Conservation (phyloP, 2,888 invertebrate species). For the Carcina quercana region DNA sequence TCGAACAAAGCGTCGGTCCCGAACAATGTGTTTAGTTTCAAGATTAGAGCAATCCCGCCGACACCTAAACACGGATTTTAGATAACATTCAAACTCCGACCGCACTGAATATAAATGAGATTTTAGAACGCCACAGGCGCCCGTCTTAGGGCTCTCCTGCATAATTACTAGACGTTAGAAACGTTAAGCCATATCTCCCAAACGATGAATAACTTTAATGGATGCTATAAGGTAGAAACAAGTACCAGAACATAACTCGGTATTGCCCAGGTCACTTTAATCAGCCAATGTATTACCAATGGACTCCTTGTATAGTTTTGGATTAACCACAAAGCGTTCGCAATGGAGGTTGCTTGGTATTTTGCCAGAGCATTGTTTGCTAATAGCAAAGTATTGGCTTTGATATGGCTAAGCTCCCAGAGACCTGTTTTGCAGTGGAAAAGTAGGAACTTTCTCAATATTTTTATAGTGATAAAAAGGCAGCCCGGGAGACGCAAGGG, state of each 20-base stretch:
- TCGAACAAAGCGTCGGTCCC: constrained; percentile 61
- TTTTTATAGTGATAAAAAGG: constrained; percentile 6
- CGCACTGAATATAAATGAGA: constrained; percentile 73
- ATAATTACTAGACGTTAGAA: constrained; percentile 61
- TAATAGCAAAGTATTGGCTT: constrained; percentile 4
- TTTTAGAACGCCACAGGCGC: constrained; percentile 54
- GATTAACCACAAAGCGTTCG: constrained; percentile 4
- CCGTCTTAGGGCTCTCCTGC: constrained; percentile 60
- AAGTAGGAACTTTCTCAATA: neutral
- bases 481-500: neutral
- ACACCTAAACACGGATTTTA: constrained; percentile 74
- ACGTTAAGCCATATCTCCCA: constrained; percentile 44
- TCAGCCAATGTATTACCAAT: constrained; percentile 10
- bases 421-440: constrained; percentile 1
- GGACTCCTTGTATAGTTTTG: constrained; percentile 3
- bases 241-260: constrained; percentile 18
- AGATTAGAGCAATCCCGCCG: constrained; percentile 70
- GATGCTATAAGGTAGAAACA: constrained; percentile 36
- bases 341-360: constrained; percentile 6
- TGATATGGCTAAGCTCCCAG: constrained; percentile 2
- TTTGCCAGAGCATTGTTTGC: constrained; percentile 11
- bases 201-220: constrained; percentile 49
- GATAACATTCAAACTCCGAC: constrained; percentile 72
- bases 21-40: constrained; percentile 71
- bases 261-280: constrained; percentile 16